phyloP scores from a whole-genome alignment of 2,888 invertebrate genomes.

The Resseliella maxima region DNA sequence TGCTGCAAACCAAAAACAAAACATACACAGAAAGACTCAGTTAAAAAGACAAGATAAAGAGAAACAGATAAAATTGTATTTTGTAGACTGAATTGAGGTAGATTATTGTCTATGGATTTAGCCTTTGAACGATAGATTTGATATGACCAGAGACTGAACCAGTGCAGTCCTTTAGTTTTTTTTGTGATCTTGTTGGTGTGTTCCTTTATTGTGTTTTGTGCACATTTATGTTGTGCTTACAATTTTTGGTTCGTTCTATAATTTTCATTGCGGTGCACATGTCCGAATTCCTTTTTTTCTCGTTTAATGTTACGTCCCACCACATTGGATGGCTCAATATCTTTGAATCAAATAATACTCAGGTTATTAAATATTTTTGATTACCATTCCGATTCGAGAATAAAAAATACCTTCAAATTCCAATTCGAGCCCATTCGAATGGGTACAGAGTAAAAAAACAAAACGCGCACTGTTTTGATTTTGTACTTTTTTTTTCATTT shows the following conservation, averaged over 20 bases:
- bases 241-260: not conserved
- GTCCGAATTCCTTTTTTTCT: constrained; percentile 13
- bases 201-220: not conserved
- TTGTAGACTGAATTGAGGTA: constrained; percentile 33
- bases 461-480: not conserved
- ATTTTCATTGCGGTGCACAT: constrained; percentile 23
- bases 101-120: constrained; percentile 32
- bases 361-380: constrained; percentile 43
- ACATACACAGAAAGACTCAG: not conserved
- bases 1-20: not conserved
- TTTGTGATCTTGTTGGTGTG: too few relatives aligned
- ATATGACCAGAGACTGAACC: not conserved
- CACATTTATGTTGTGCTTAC: constrained; percentile 15
- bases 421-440: not conserved
- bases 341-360: not conserved
- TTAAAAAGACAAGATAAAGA: not conserved
- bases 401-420: constrained; percentile 9
- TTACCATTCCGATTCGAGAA: constrained; percentile 47
- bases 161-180: too few relatives aligned
- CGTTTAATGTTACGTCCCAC: not conserved
- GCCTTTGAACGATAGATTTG: constrained; percentile 33
- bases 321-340: not conserved
- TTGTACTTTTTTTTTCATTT: too few relatives aligned
- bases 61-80: constrained; percentile 15
- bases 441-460: too few relatives aligned